phyloP scores from a whole-genome alignment of 2,113 vertebrate species.

The Megaleporinus macrocephalus region DNA sequence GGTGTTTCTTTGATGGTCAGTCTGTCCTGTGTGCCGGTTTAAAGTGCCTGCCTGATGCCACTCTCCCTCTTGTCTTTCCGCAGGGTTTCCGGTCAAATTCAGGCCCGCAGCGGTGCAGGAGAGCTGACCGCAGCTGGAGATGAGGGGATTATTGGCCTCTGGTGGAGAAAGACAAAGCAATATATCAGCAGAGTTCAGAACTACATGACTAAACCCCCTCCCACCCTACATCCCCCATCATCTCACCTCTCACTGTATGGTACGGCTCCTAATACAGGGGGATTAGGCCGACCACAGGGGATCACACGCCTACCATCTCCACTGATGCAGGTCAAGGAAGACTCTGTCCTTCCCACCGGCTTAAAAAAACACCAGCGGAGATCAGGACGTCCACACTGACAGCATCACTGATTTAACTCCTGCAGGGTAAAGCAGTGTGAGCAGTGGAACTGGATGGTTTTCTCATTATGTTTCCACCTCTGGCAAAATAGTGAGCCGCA shows the following conservation, averaged over 20 bases:
- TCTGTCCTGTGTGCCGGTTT: background rate
- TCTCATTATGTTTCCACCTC: constrained; percentile 12
- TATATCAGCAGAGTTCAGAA: constrained; percentile 12
- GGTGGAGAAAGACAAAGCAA: constrained; percentile 32
- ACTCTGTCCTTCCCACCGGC: constrained; percentile 19
- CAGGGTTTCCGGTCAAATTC: constrained; percentile 6
- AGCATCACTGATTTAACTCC: constrained; percentile 27
- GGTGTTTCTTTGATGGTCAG: background rate
- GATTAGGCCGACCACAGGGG: constrained; percentile 30
- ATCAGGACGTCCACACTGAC: constrained; percentile 30
- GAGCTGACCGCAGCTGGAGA: constrained; percentile 39
- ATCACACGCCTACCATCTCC: constrained; percentile 16
- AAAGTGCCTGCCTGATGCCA: background rate
- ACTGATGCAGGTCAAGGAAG: constrained; percentile 33
- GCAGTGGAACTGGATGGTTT: background rate
- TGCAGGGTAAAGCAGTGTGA: background rate
- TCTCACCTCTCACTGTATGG: background rate
- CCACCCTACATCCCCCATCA: background rate
- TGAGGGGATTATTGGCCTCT: constrained; percentile 36
- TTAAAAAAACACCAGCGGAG: constrained; percentile 10
- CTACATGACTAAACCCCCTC: background rate
- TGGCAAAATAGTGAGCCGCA: background rate
- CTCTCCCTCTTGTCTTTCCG: background rate
- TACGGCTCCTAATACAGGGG: constrained; percentile 24
- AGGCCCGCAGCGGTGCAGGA: background rate